A percentile compares a stretch with the other conserved stretches of the same genome.
These are phyloP conservation scores for Poecilia velifera DNA, from an alignment of 2,797 vertebrate genomes.

Conservation along the genomic window DNA sequence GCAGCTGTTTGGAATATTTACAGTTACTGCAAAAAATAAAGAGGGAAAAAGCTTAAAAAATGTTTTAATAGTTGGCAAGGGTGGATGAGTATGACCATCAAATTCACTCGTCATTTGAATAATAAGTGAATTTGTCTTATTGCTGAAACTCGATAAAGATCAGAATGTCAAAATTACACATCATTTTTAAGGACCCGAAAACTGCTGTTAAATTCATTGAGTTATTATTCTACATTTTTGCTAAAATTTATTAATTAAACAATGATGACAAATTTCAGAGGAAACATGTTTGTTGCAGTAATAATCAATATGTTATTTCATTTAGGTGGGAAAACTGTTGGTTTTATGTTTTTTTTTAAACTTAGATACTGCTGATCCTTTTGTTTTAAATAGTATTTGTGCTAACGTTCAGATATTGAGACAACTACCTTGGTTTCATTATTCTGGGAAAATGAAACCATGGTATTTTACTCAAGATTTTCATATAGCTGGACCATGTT, in stretches of 20 bases:
- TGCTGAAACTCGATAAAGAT: background rate
- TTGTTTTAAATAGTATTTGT: background rate
- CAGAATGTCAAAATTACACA: background rate
- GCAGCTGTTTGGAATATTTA: background rate
- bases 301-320: background rate
- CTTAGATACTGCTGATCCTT: background rate
- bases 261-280: background rate
- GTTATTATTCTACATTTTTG: background rate
- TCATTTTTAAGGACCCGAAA: background rate
- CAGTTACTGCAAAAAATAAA: background rate
- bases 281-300: background rate
- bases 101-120: background rate
- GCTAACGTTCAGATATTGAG: background rate
- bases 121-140: background rate
- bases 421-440: background rate
- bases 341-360: background rate
- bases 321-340: background rate
- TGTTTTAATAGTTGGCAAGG: background rate
- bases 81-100: background rate
- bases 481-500: background rate
- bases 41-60: background rate
- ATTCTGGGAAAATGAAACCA: background rate
- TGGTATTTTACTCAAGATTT: background rate
- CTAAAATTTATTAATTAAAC: background rate
- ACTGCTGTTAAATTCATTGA: background rate